Evolutionary conservation across 2,797 vertebrate species (phyloP), one percentile per base, ranked within the genome.

Genomic region (Spinus olivaceus): DNA sequence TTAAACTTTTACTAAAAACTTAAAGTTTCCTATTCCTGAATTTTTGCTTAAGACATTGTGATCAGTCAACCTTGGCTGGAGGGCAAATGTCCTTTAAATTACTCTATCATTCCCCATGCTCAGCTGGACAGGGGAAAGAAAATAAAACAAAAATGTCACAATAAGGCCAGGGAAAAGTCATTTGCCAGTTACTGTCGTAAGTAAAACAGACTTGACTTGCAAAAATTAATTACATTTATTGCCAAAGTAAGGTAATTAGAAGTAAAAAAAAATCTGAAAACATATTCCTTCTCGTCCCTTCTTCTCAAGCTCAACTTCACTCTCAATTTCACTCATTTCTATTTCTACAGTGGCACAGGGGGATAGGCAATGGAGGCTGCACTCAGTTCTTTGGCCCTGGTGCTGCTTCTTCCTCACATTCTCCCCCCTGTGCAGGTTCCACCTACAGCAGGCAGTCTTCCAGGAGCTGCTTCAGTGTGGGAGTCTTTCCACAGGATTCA

Each of bases 311-410:
- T 88, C 14, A n/a, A 4, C 6, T 59, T 63, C 25, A 60, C 4
- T 63, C 17, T 12, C 2, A 3, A 7, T 73, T 49, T 47, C 22
- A 35, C 8, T 66, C 2, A 3, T 49, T 32, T 53, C 2, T 16
- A 83, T 15, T 25, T 14, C 10, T 7, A 1, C 3, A 30, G 22
- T 5, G 2, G 14, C 6, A 13, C 24, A 57, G 2, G 9, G 3
- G 8, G 2, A 35, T 2, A 5, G 5, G 20, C 25, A 70, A 28
- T 3, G 10, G 9, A 2, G 6, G 2, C 10, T 85, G 6, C 0
- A 0, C 12, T 37, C 6, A 20, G 25, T 49, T 70, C 20, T 35
- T 46, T 51, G 16, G 28, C 23, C 23, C 19, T 51, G 19, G 15
- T 20, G 28, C n/a, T 73, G 32, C 19, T 56, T 85, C 6, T 10